phyloP scores from a whole-genome alignment of 2,113 vertebrate genomes.

The Isurus oxyrinchus region DNA sequence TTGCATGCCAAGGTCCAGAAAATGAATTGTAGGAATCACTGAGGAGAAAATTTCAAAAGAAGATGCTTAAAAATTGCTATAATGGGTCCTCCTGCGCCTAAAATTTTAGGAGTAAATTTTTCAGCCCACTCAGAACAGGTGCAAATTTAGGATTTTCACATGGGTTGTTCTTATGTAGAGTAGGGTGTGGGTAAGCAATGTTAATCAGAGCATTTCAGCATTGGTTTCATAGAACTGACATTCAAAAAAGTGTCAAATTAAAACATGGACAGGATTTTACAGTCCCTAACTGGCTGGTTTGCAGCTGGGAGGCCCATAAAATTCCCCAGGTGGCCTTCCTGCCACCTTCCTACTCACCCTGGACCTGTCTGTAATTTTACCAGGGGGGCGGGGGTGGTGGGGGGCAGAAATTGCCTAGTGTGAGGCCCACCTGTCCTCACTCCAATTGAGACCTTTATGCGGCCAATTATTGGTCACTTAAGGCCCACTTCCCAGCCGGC shows the following conservation, averaged over 20 bases:
- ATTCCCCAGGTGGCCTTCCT: background rate
- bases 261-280: background rate
- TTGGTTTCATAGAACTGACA: background rate
- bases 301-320: background rate
- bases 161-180: background rate
- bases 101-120: background rate
- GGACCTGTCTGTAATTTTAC: too few relatives aligned
- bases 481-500: too few relatives aligned
- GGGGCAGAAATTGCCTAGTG: background rate
- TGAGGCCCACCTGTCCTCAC: too few relatives aligned
- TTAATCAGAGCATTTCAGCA: background rate
- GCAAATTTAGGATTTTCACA: background rate
- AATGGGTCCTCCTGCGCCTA: background rate
- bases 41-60: background rate
- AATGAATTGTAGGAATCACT: background rate
- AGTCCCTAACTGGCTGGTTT: background rate
- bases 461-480: background rate
- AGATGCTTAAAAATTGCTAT: background rate
- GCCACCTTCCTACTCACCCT: too few relatives aligned
- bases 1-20: background rate
- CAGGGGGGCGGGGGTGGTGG: too few relatives aligned
- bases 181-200: background rate
- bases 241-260: background rate
- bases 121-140: background rate
- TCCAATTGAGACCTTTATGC: background rate